phyloP scores from a whole-genome alignment of 2,888 invertebrate species.

The Hemicrepidius hirtus region DNA sequence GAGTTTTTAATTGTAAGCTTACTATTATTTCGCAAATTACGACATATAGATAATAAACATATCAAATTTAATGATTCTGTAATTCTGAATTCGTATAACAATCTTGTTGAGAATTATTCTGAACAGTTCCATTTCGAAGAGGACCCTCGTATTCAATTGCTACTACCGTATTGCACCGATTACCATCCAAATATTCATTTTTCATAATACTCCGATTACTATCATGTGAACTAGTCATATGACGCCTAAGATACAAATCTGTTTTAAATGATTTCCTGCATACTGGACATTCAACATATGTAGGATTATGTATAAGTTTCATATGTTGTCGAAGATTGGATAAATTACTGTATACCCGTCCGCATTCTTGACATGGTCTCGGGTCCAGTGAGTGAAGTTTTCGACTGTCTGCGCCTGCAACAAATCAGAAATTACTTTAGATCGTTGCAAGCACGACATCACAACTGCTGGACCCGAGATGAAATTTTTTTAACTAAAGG shows the following conservation, averaged over 20 bases:
- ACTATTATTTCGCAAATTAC: background rate
- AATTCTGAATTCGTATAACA: constrained; percentile 4
- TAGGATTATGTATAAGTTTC: constrained; percentile 79
- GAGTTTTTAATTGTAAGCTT: background rate
- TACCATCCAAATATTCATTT: constrained; percentile 21
- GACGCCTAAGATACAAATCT: constrained; percentile 77
- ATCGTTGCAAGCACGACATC: constrained; percentile 68
- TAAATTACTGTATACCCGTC: constrained; percentile 79
- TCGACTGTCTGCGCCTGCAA: constrained; percentile 70
- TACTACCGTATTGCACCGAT: constrained; percentile 38
- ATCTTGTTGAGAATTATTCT: constrained; percentile 8
- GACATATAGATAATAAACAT: background rate
- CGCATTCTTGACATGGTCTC: constrained; percentile 79
- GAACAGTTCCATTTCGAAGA: background rate
- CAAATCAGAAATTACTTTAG: constrained; percentile 57
- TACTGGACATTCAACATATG: constrained; percentile 77
- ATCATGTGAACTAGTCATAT: constrained; percentile 76
- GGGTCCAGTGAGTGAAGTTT: constrained; percentile 73
- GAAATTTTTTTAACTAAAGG: too few relatives aligned
- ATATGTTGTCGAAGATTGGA: constrained; percentile 80
- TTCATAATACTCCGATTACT: constrained; percentile 32
- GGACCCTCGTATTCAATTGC: constrained; percentile 26
- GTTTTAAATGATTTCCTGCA: constrained; percentile 80
- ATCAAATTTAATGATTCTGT: background rate
- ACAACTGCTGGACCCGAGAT: constrained; percentile 44